Percentiles rank a stretch among this genome's conserved stretches.
phyloP scores from a whole-genome alignment of 1,140 invertebrate species.

The Latrodectus geometricus region DNA sequence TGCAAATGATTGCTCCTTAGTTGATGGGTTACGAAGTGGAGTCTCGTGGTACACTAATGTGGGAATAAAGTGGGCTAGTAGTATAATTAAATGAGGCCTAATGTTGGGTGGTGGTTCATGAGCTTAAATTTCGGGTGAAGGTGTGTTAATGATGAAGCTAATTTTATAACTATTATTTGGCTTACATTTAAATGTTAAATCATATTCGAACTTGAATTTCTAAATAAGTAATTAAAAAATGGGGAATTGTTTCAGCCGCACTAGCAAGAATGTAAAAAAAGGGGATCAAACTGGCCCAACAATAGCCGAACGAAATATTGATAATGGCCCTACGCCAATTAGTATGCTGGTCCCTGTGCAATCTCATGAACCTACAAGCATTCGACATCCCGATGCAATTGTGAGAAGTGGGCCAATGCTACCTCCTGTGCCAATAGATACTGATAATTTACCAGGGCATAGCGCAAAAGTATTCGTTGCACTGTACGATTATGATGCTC shows the following conservation, averaged over 20 bases:
- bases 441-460: conserved; percentile 39
- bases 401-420: conserved; percentile 47
- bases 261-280: conserved; percentile 55
- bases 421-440: conserved; percentile 44
- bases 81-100: conserved; percentile 34
- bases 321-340: conserved; percentile 46
- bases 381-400: conserved; percentile 43
- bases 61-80: conserved; percentile 38
- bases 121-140: background rate
- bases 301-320: conserved; percentile 43
- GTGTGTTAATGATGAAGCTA: too few relatives aligned
- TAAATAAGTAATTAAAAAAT: background rate
- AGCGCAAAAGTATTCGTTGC: conserved; percentile 87
- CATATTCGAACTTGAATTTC: too few relatives aligned
- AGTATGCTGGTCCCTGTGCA: conserved; percentile 58
- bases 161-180: too few relatives aligned
- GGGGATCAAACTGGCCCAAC: conserved; percentile 8
- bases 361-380: conserved; percentile 53
- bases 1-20: too few relatives aligned
- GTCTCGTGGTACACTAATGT: too few relatives aligned
- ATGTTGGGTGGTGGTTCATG: conserved; percentile 32
- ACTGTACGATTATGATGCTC: conserved; percentile 97
- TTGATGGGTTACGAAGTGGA: too few relatives aligned
- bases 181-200: too few relatives aligned
- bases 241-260: conserved; percentile 61